Evolutionary conservation across 35 echinoderm and acorn worm genomes (phyloP).

Genomic region (Nesometra sesokonis): DNA sequence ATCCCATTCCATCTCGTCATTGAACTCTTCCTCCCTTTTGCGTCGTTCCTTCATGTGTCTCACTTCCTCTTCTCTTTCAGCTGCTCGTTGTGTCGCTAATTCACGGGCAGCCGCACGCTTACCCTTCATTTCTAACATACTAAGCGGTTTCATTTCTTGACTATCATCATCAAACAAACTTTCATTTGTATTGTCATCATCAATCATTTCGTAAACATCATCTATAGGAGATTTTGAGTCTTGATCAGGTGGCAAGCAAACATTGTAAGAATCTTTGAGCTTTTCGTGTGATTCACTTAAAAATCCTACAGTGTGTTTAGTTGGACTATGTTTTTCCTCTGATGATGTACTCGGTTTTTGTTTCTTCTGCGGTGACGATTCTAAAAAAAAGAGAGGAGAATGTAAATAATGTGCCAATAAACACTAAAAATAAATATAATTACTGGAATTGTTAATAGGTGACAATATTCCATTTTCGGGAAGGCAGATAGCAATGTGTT

Average conservation of each 20-base stretch:
- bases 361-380: neutral
- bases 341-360: neutral
- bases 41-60: neutral
- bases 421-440: too few relatives aligned
- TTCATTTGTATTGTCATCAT: neutral
- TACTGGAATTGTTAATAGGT: too few relatives aligned
- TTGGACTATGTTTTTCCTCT: neutral
- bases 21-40: neutral
- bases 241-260: neutral
- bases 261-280: neutral
- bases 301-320: too few relatives aligned
- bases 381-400: neutral
- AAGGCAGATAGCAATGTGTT: too few relatives aligned
- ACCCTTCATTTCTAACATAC: neutral
- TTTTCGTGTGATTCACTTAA: neutral
- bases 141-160: neutral
- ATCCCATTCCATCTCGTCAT: neutral
- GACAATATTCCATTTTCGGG: too few relatives aligned
- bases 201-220: neutral
- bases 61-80: conserved; percentile 4
- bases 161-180: neutral
- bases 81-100: neutral
- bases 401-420: neutral
- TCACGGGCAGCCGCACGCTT: neutral
- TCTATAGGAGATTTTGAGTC: neutral